Base-by-base conservation (phyloP, 2,113 vertebrate species). In the Amphiprion ocellaris region DNA sequence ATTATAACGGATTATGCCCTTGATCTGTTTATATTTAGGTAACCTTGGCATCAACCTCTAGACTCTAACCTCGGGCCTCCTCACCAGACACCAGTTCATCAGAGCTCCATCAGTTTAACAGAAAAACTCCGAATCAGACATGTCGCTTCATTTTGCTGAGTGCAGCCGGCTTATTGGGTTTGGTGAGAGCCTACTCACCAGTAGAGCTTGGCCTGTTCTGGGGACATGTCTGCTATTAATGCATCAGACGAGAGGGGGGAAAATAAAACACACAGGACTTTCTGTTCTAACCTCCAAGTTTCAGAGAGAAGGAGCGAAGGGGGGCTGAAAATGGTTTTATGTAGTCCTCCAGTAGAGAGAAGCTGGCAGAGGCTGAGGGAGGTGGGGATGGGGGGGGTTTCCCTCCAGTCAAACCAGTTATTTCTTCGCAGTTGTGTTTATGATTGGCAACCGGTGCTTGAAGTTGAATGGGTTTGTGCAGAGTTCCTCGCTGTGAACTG, bases 11-110 rank as follows among this genome's bases (percentile, higher is more conserved):
- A 87, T 83, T 85, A 87, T 49, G 55, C 19, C 47, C 64, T 64
- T 87, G 53, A 86, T 82, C 86, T 81, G 75, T 81, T 92, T 87
- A 78, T 92, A 77, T 89, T 84, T 88, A 83, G 78, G 47, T 88
- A 80, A 90, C 88, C 82, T 88, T 90, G 46, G 75, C 70, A 33
- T 77, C 62, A 65, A 74, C 56, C 69, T 63, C 65, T 4, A 41
- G 61, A 72, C 73, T 28, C 17, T 74, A 71, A 74, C 63, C 61
- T 73, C 23, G 14, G 33, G 59, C 56, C 67, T 47, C 9, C 23
- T 67, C 41, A 24, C 16, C 61, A 60, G 41, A 80, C n/a, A 55
- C 71, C 54, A 55, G 39, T 72, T 70, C 70, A 79, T 77, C 56
- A 46, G 39, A 66, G 70, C 37, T 10, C 50, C 56, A 71, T 74